Evolutionary conservation across 1,140 invertebrate species (phyloP), one percentile per base, ranked within the genome.

Genomic region (Psix sp.): DNA sequence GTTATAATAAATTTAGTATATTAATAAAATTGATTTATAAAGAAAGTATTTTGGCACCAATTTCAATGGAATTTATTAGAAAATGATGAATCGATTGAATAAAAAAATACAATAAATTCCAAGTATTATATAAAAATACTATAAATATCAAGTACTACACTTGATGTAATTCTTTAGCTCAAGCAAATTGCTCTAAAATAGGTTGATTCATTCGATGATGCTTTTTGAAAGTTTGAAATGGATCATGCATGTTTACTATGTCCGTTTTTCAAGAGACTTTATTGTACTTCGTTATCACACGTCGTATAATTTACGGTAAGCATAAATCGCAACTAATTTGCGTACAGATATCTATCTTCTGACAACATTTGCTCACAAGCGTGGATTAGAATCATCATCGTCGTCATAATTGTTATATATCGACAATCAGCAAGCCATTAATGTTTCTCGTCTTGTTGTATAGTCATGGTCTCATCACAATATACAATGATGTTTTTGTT

Each of bases 371-470:
- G 59, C 46, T 56, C 59, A 48, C 43, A 48, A 56, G 48, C 26
- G 49, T 29, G 67, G 63, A 65, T 71, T 65, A 57, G 38, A 65
- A 65, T 65, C 59, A 65, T 72, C 59, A 15, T 38, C 45, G 20
- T 59, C 52, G 59, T 51, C 68, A 46, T 72, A 72, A 72, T 65
- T 65, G 59, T 65, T 51, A 45, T 52, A 65, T 45, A 72, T 57
- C 43, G 38, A 57, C 51, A 57, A 71, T 63, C 51, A 57, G 36
- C 43, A 36, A 14, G 18, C 46, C 67, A 57, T 57, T 63, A 71
- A 57, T 71, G 51, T 63, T 38, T 17, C 57, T 6, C 45, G 43
- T 63, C 31, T 57, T 57, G 45, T 63, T 62, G 56, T 71, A 35
- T 38, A n/a, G 26, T 7, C 14, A 18, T 14, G 3, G 6, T 11